Evolutionary conservation across 2,113 vertebrate species (phyloP), one percentile per base, ranked within the genome.

Genomic region (Dinomys branickii): DNA sequence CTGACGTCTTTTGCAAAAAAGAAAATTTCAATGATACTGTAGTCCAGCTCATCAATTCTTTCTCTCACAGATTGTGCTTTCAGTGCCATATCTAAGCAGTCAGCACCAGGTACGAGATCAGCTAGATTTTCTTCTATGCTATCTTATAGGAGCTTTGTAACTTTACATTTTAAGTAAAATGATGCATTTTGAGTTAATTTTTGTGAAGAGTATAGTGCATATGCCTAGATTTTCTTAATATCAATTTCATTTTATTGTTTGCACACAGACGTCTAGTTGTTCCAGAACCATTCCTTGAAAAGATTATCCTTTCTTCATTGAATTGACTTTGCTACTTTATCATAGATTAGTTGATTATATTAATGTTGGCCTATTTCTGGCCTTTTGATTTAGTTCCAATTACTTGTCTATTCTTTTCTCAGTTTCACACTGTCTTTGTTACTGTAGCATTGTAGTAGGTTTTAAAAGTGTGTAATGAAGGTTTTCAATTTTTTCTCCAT

Each of bases 401-500:
- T 16, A 94, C 71, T 61, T 95, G 26, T 94, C 26, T 96, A 1
- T 88, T 80, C 30, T 73, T 88, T 85, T 75, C 35, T 19, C 50
- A 56, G 0, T 90, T 9, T 50, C 26, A 28, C 30, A 50, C 30
- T 54, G 26, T 54, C 13, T 65, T 67, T 12, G 73, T 52, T 87
- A 75, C 33, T 75, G 0, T 80, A 13, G 30, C 41, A 41, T 90
- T 85, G 56, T 35, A 73, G 7, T 77, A 81, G 85, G 8, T 90
- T 71, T 87, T 90, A 7, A 96, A 47, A 14, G 80, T 73, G 20
- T 16, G 41, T 92, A 88, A 24, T 85, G 24, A 6, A 69, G 90
- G 59, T 61, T 33, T 82, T 84, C 58, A 71, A n/a, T 73, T 95
- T 67, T 95, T 93, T 73, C 73, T 88, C n/a, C 35, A 91, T 89